Evolutionary conservation across 2,888 invertebrate species (phyloP), one percentile per base, ranked within the genome.

Genomic region (Hoplodrina blanda): DNA sequence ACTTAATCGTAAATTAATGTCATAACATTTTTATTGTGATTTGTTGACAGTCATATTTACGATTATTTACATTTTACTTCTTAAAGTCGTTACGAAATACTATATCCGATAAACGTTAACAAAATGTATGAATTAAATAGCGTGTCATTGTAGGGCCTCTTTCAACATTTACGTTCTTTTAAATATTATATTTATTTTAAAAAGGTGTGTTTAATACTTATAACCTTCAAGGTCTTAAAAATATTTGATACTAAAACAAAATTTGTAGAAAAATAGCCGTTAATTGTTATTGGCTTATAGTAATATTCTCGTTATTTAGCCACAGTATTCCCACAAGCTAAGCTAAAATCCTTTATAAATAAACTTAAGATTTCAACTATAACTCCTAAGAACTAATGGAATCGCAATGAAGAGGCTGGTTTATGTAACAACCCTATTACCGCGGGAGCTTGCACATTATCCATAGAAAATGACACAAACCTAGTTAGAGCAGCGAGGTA

Each of bases 391-490:
- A 64, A 75, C 44, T 83, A 81, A 78, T 75, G 68, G 68, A 54
- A 44, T 62, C 17, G 57, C 30, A 49, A 44, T 19, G 15, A 55
- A 75, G 20, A 49, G 33, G 55, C 30, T 56, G 65, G 65, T 66
- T 70, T 57, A 70, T 64, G 59, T 67, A 67, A 72, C 65, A 62
- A n/a, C 25, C 59, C 67, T 69, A 73, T 82, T 74, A 81, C 53
- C 8, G 7, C 52, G 37, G 53, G 41, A 74, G 54, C 63, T 62
- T 65, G 74, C 61, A 71, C 74, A 68, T 61, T 83, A 74, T 70
- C 55, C 56, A 69, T 56, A 62, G 53, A 69, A 66, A 77, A 81
- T 67, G 69, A n/a, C 70, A n/a, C 49, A 75, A 69, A 81, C 68
- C 25, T 57, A 63, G 25, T 67, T 84, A 69, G 30, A 19, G n/a